Percentiles rank a stretch among this genome's conserved stretches.
phyloP scores from a whole-genome alignment of 2,797 vertebrate genomes.

The Picus viridis region DNA sequence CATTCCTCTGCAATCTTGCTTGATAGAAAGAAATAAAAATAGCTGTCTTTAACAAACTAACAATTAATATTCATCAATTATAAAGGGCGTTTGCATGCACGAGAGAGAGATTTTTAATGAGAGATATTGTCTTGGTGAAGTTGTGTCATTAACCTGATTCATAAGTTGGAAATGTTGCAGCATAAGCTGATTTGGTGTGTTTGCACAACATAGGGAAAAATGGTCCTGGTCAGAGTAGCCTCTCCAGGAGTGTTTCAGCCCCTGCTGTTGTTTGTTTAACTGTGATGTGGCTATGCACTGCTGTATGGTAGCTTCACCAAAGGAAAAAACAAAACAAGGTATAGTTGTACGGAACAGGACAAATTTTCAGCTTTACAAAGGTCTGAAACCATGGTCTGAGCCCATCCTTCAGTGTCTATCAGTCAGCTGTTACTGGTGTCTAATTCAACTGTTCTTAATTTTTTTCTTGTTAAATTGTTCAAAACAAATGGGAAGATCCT shows the following conservation, averaged over 20 bases:
- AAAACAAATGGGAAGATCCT: conserved; percentile 6
- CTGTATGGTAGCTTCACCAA: not conserved
- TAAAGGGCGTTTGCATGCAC: not conserved
- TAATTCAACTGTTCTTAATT: not conserved
- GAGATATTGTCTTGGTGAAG: not conserved
- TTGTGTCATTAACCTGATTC: not conserved
- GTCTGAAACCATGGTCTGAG: too few species aligned
- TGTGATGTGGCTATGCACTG: not conserved
- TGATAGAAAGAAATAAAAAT: not conserved
- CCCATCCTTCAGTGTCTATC: not conserved
- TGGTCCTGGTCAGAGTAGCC: not conserved
- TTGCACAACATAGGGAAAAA: not conserved
- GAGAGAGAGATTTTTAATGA: not conserved
- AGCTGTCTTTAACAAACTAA: not conserved
- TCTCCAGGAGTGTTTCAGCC: not conserved
- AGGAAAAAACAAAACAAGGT: not conserved
- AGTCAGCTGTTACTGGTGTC: not conserved
- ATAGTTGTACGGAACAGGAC: not conserved
- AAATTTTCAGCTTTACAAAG: not conserved
- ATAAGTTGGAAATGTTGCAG: not conserved
- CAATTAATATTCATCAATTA: not conserved
- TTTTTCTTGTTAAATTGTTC: not conserved
- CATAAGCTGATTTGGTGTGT: not conserved
- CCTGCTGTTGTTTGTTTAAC: not conserved
- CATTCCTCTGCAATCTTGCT: not conserved